Evolutionary conservation across 2,113 vertebrate genomes (phyloP), one percentile per base, ranked within the genome.

Genomic region (Coturnix japonica): DNA sequence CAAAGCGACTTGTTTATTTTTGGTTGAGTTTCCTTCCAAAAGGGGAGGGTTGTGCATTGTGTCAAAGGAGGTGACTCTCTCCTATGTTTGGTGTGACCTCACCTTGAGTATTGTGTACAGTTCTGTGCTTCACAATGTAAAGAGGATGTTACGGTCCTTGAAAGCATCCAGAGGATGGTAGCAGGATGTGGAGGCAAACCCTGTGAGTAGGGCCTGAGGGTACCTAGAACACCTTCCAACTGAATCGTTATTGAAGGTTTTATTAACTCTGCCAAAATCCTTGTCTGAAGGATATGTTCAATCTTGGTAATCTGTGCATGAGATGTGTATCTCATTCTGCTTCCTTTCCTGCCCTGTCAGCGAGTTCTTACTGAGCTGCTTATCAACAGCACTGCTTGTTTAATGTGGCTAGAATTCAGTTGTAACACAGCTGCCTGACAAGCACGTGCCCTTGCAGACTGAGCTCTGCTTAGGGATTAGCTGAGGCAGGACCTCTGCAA

Each of bases 261-360:
- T 28, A 22, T 59, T 84, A n/a, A 1, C 33, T 31, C n/a, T 31
- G 20, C 30, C 59, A 13, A 20, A 28, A 80, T 46, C 49, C 13
- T 31, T 30, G 13, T 59, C 26, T 17, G 43, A 51, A 47, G 33
- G 22, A 9, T 8, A 33, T 0, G 0, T 1, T 0, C 4, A 18
- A 5, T 7, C 28, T 28, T 78, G 33, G 18, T 5, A 19, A 28
- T 7, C 37, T 26, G 9, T n/a, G 7, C 39, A 21, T 20, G 11
- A 0, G 6, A 14, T 2, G 7, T 8, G 13, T 2, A 2, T 13
- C 37, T 65, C 26, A 10, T 53, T 30, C 56, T 39, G 26, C n/a
- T 28, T 72, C 7, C 1, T 75, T 43, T 69, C 30, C 23, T 76
- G 61, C n/a, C 78, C 35, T 7, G 6, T 31, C 51, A 26, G 10